A percentile compares a stretch with the other conserved stretches of the same genome.
These are phyloP conservation scores for Brachypodius melanocephalos DNA, from an alignment of 2,113 vertebrate genomes.

Conservation along the genomic window DNA sequence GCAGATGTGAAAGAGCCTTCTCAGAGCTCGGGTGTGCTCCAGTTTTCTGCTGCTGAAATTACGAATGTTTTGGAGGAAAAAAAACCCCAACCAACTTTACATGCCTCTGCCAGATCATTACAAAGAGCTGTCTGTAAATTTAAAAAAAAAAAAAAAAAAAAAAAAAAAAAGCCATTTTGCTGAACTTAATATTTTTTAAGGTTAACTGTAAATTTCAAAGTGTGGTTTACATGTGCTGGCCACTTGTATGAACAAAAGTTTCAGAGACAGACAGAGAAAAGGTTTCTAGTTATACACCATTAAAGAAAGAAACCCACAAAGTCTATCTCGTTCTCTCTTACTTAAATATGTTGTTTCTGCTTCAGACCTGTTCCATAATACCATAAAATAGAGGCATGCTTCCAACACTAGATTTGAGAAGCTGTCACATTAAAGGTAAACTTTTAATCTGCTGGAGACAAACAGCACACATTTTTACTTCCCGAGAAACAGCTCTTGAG, in stretches of 20 bases:
- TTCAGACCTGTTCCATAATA: slow-evolving; percentile 64
- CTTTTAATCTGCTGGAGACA: slow-evolving; percentile 65
- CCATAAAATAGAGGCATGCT: slow-evolving; percentile 39
- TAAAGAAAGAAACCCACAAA: slow-evolving; percentile 32
- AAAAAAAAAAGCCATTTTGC: background rate
- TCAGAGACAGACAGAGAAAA: slow-evolving; percentile 3
- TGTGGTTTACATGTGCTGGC: slow-evolving; percentile 33
- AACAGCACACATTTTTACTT: slow-evolving; percentile 62
- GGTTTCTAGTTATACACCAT: slow-evolving; percentile 39
- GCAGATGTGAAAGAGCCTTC: slow-evolving; percentile 72
- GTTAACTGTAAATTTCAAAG: slow-evolving; percentile 46
- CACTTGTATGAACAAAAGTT: slow-evolving; percentile 25
- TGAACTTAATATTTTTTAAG: slow-evolving; percentile 35
- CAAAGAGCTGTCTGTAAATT: background rate
- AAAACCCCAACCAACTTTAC: background rate
- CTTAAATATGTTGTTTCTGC: slow-evolving; percentile 37
- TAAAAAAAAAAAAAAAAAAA: background rate
- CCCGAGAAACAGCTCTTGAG: slow-evolving; percentile 53
- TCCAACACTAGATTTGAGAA: slow-evolving; percentile 40
- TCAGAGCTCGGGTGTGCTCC: slow-evolving; percentile 44
- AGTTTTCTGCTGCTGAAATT: slow-evolving; percentile 62
- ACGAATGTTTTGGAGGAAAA: slow-evolving; percentile 26
- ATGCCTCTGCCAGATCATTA: slow-evolving; percentile 58
- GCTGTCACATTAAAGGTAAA: slow-evolving; percentile 63
- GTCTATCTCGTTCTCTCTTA: slow-evolving; percentile 4